A percentile compares a stretch with the other conserved stretches of the same genome.
These are phyloP conservation scores for Pampus argenteus DNA, from an alignment of 2,797 vertebrate species.

Conservation along the genomic window DNA sequence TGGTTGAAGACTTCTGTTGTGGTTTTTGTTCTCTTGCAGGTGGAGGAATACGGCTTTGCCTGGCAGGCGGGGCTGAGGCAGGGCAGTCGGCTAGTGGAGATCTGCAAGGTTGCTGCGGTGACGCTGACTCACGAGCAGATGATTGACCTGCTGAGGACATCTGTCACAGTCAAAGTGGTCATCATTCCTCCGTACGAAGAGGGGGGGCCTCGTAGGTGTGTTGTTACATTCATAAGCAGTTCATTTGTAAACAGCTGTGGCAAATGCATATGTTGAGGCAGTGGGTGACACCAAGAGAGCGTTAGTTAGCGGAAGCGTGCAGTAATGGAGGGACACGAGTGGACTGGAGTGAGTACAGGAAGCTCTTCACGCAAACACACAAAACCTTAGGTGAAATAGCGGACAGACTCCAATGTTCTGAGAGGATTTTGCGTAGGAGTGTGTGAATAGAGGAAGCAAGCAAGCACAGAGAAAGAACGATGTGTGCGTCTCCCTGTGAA, in stretches of 20 bases:
- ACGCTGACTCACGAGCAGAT: slow-evolving; percentile 95
- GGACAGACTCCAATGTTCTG: slow-evolving; percentile 74
- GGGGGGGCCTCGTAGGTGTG: slow-evolving; percentile 90
- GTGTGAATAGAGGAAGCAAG: slow-evolving; percentile 75
- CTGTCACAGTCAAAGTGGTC: slow-evolving; percentile 95
- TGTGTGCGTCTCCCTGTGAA: slow-evolving; percentile 8
- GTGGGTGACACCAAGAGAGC: slow-evolving; percentile 1
- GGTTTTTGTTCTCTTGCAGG: slow-evolving; percentile 66
- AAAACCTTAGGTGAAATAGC: slow-evolving; percentile 64
- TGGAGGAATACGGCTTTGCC: slow-evolving; percentile 97
- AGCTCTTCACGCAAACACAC: slow-evolving; percentile 59
- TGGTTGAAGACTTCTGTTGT: slow-evolving; percentile 22
- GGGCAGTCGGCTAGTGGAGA: slow-evolving; percentile 94
- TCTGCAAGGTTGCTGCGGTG: slow-evolving; percentile 95
- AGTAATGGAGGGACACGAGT: slow-evolving; percentile 37
- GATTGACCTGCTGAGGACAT: slow-evolving; percentile 96
- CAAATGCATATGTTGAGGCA: slow-evolving; percentile 45
- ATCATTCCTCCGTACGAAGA: slow-evolving; percentile 94
- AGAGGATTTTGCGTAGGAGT: slow-evolving; percentile 77
- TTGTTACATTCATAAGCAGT: neutral
- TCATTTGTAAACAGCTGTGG: slow-evolving; percentile 26
- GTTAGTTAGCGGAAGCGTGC: slow-evolving; percentile 15
- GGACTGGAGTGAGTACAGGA: slow-evolving; percentile 42
- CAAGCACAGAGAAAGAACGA: slow-evolving; percentile 51
- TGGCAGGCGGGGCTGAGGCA: slow-evolving; percentile 96